Evolutionary conservation across 2,797 vertebrate species (phyloP), one percentile per base, ranked within the genome.

Genomic region (Anguilla pacifica): DNA sequence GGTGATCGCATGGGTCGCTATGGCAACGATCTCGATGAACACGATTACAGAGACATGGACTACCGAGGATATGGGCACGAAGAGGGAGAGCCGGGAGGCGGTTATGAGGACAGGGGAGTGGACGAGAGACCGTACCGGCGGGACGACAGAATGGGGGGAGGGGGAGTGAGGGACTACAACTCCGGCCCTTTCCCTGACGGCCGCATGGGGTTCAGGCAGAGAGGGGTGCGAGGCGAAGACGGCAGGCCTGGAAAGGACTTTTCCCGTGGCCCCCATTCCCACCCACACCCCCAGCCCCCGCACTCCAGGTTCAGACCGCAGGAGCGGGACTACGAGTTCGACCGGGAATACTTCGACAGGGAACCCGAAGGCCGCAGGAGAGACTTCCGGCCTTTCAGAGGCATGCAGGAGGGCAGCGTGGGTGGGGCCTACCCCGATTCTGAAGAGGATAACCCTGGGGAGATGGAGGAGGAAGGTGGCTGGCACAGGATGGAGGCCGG

Each of bases 41-140:
- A 97, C 57, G 97, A 98, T 92, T 98, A 97, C 89, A 94, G 96
- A 22, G 98, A 98, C 87, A 97, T 98, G 97, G 98, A 98, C 91
- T 98, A 98, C 89, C 92, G 97, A 0, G 97, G 94, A 15, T 98
- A 97, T 10, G 93, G 96, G 64, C 96, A 96, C 19, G 97, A 97
- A 4, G 96, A 97, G 2, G 94, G 95, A 84, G 93, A 94, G 31
- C 51, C 87, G 5, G 93, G 91, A 35, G 1, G 87, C n/a, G 92
- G 72, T 17, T 94, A 89, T 88, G 92, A 95, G 86, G 84, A 87
- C 82, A 84, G 88, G 87, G 53, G 85, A 0, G 89, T 92, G 0
- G 91, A 86, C 11, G 92, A 93, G 85, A 82, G 93, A 46, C 90
- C 88, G 2, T 94, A 90, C 13, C 87, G 89, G 28, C 91, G 46